Base-by-base conservation (phyloP, 2,797 vertebrate genomes). In the Scarus forsteni region DNA sequence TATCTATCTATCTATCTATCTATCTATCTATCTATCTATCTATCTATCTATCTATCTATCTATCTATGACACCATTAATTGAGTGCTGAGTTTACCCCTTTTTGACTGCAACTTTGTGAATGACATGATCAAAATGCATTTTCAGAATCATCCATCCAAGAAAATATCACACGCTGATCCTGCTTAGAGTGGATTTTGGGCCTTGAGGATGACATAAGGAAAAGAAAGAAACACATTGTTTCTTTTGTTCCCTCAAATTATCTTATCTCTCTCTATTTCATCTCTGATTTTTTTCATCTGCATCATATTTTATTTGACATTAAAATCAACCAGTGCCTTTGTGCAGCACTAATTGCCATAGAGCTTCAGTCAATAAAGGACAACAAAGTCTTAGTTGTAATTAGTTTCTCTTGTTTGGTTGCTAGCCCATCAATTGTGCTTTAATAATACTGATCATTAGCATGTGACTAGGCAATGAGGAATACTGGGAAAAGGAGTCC, bases 401-500 rank as follows among this genome's bases (percentile, higher is more conserved):
- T 98, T 97, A 96, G 95, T 94, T 95, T 96, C 95, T 93, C 92
- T 93, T 93, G 93, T 95, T 95, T 94, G 95, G 95, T 96, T 95
- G 94, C 95, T 95, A 94, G 94, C 94, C 95, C 94, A 94, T 96
- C 95, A 96, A 96, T 97, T 97, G 96, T 97, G 95, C 94, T 93
- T 94, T 94, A 96, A 97, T 97, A 97, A 97, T 97, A 95, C 94
- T 95, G 90, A 93, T 93, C 96, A 95, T 96, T 95, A 95, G 95
- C 94, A 93, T 96, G 92, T 95, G 94, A 92, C 94, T 93, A 94
- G 95, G 91, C 91, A 92, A 89, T 93, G 89, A 95, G 93, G 95
- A 95, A 96, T 96, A 94, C 95, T 96, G 95, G 94, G 95, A 95
- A n/a, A 93, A 94, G 91, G 92, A 94, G 93, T 90, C 85, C 84